Conservation (phyloP, 1,140 invertebrate genomes). For the Spodoptera frugiperda region DNA sequence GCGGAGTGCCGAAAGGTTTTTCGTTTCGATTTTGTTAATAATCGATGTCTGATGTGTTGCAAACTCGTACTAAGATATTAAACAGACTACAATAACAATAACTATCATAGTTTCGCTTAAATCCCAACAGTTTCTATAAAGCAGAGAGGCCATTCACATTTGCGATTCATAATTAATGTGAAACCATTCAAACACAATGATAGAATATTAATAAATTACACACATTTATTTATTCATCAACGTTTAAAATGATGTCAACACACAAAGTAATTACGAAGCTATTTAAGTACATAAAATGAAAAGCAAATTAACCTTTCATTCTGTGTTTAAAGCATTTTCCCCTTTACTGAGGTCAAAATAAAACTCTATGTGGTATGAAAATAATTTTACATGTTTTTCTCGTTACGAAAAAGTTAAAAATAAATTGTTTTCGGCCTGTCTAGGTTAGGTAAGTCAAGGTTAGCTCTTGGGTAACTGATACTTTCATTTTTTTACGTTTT, state of each 20-base stretch:
- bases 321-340: not conserved
- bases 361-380: not conserved
- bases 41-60: no score
- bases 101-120: no score
- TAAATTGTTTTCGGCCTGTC: not conserved
- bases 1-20: no score
- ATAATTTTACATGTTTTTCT: not conserved
- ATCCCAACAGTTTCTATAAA: no score
- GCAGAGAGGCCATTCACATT: no score
- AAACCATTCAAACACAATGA: not conserved
- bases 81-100: no score
- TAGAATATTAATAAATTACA: constrained; percentile 3
- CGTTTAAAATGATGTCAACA: constrained; percentile 10
- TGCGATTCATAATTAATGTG: no score
- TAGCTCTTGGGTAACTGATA: not conserved
- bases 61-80: no score
- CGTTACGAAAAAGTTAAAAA: not conserved
- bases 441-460: not conserved
- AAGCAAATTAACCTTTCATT: constrained; percentile 29
- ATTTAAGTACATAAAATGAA: constrained; percentile 5
- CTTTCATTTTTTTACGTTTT: no score
- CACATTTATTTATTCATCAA: constrained; percentile 8
- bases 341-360: not conserved
- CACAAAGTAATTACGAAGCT: constrained; percentile 24
- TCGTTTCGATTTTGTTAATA: no score